These are phyloP conservation scores for Tragelaphus imberbis DNA, from an alignment of 2,113 vertebrate species.

Conservation along the genomic window DNA sequence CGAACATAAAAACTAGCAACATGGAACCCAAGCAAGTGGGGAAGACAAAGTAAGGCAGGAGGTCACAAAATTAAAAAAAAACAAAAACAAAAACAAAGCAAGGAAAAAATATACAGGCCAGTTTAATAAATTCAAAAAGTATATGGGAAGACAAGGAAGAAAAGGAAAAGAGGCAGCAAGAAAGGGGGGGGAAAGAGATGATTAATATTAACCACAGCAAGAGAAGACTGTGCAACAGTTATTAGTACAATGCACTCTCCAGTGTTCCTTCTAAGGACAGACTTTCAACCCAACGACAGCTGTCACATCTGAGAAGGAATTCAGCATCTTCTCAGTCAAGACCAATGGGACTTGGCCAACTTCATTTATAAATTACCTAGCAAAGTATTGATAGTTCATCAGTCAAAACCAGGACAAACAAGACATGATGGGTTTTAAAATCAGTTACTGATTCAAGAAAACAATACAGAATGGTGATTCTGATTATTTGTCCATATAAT, in stretches of 20 bases:
- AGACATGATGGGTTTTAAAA: neutral
- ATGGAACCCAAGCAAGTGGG: slow-evolving; percentile 56
- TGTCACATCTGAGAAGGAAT: neutral
- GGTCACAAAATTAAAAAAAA: neutral
- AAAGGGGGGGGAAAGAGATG: slow-evolving; percentile 72
- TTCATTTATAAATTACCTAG: neutral
- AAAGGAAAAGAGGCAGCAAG: slow-evolving; percentile 70
- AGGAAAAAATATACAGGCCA: slow-evolving; percentile 32
- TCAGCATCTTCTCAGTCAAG: neutral
- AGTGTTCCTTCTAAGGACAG: slow-evolving; percentile 9
- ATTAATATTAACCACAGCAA: slow-evolving; percentile 77
- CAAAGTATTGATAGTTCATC: neutral
- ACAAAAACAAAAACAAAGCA: slow-evolving; percentile 24
- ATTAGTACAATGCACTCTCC: neutral
- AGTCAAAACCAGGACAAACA: neutral
- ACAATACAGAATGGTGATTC: neutral
- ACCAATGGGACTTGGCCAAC: neutral
- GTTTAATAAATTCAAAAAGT: slow-evolving; percentile 42
- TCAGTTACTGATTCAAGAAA: neutral
- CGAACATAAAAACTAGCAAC: slow-evolving; percentile 77
- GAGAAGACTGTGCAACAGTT: slow-evolving; percentile 62
- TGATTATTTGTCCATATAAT: neutral
- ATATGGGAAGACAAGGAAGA: slow-evolving; percentile 39
- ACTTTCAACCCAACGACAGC: neutral
- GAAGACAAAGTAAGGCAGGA: neutral